Evolutionary conservation across 2,113 vertebrate genomes (phyloP), one percentile per base, ranked within the genome.

Genomic region (Myodes glareolus): DNA sequence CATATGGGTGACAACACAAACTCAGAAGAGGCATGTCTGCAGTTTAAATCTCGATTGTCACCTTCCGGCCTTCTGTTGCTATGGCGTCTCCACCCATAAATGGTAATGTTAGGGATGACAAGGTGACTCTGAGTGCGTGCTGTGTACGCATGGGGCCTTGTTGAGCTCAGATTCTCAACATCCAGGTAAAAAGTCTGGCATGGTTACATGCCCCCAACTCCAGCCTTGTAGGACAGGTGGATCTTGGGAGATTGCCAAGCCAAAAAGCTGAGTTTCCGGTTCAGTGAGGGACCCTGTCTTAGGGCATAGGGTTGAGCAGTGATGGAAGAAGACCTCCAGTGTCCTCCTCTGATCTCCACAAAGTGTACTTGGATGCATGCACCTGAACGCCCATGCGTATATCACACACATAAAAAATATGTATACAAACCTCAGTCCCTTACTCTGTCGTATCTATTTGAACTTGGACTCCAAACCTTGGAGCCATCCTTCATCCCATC

Each of bases 321-420:
- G 58, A 42, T 31, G 45, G 1, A 16, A 42, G 42, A 86, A 33
- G 42, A 50, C 5, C 29, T 27, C 29, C 17, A 23, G 16, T 67
- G 29, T 67, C 63, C 29, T 67, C 16, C 31, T 87, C 84, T 68
- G 84, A 3, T 10, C 63, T 68, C 19, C 31, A 50, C 11, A 47
- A 47, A 67, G 63, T 86, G 1, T 67, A 17, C 13, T 10, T 33
- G 2, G 61, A 86, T 47, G 16, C 39, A 47, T 23, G 9, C 42
- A 47, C 2, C 42, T 0, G 6, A 36, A 50, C 0, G 1, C 42
- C 4, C 63, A 50, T 13, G 25, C 11, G 3, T 19, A 65, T 19
- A 39, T 31, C 42, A 8, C 29, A 55, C 50, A 87, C 5, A 47
- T 11, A 25, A 84, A 42, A 63, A 33, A 33, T 23, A 4, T 12